These are phyloP conservation scores for Drosophila pruinosa DNA, from an alignment of 1,140 invertebrate species.

Conservation along the genomic window DNA sequence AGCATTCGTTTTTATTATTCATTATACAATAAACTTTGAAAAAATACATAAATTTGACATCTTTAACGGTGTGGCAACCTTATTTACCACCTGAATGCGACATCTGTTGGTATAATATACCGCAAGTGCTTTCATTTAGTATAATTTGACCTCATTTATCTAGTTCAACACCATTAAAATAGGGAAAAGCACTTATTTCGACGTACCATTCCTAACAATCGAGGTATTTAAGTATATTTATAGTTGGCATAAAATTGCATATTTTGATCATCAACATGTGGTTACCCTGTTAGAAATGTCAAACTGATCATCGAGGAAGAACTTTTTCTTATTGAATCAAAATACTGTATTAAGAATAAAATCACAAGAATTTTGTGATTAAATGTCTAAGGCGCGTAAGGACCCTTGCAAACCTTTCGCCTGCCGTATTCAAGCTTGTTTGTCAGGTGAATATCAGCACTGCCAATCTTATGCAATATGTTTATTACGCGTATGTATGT, in stretches of 20 bases:
- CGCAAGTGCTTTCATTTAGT: not conserved
- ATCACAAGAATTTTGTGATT: conserved; percentile 10
- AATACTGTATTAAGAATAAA: not conserved
- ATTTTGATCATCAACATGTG: too few species aligned
- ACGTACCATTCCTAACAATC: too few species aligned
- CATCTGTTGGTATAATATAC: not conserved
- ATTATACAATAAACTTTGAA: too few species aligned
- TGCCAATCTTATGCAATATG: not conserved
- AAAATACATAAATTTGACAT: not conserved
- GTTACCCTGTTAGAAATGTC: conserved; percentile 19
- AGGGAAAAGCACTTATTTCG: too few species aligned
- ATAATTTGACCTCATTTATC: not conserved
- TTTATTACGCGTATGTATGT: conserved; percentile 7
- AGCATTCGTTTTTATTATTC: too few species aligned
- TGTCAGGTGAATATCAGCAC: conserved; percentile 85
- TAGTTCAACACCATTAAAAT: too few species aligned
- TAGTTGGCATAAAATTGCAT: too few species aligned
- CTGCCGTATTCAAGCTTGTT: conserved; percentile 90
- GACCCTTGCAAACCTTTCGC: conserved; percentile 91
- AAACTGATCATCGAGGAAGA: not conserved
- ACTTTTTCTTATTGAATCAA: not conserved
- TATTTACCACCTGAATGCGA: not conserved
- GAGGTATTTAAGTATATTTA: too few species aligned
- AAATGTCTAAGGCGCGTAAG: conserved; percentile 75
- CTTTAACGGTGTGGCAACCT: conserved; percentile 7